A percentile compares a stretch with the other conserved stretches of the same genome.
Conservation (phyloP, 2,113 vertebrate species). For the Salvelinus fontinalis region DNA sequence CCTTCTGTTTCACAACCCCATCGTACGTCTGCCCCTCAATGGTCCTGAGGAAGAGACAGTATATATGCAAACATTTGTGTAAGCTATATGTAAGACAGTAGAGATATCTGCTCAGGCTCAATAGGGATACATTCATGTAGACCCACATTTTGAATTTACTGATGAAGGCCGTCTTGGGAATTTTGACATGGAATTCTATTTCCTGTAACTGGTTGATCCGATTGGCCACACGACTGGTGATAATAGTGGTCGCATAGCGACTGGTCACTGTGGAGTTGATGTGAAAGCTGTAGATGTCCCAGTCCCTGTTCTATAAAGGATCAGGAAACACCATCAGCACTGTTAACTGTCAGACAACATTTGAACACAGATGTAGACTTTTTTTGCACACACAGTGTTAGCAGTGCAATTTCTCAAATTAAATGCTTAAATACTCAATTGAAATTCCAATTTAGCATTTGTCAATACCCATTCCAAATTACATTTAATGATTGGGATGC, state of each 20-base stretch:
- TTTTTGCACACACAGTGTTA: too few relatives aligned
- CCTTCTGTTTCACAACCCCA: conserved; percentile 88
- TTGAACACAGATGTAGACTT: too few relatives aligned
- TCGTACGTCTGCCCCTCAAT: conserved; percentile 81
- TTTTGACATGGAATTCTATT: conserved; percentile 85
- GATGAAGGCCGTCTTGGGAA: conserved; percentile 95
- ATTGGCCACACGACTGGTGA: conserved; percentile 88
- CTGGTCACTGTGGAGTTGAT: conserved; percentile 85
- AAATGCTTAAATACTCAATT: too few relatives aligned
- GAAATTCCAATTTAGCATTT: too few relatives aligned
- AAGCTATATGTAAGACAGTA: background rate
- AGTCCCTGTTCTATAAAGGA: conserved; percentile 38
- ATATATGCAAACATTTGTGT: background rate
- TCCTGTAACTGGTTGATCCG: conserved; percentile 76
- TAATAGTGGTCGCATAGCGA: conserved; percentile 87
- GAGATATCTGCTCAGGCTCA: background rate
- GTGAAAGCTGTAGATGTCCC: conserved; percentile 86
- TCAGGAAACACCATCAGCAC: conserved; percentile 17
- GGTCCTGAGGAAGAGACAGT: conserved; percentile 68
- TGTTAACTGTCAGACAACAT: background rate
- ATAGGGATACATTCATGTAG: background rate
- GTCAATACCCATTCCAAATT: too few relatives aligned
- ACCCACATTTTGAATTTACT: conserved; percentile 91
- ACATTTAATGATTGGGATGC: too few relatives aligned
- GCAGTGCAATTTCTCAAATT: too few relatives aligned